These are phyloP conservation scores for Aspidoscelis tigris DNA, from an alignment of 2,113 vertebrate genomes.

Conservation along the genomic window DNA sequence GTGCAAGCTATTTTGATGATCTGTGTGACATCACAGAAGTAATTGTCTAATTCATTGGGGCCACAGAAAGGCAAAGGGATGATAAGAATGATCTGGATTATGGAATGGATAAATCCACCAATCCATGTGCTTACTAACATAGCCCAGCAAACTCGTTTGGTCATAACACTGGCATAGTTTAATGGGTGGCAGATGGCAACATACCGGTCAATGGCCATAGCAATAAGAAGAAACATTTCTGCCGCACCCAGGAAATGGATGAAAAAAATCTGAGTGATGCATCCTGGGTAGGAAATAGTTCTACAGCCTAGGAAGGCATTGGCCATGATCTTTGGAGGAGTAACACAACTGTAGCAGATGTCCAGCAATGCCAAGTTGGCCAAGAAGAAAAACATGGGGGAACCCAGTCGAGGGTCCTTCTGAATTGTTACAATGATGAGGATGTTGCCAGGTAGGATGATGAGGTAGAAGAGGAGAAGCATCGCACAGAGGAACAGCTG, in stretches of 20 bases:
- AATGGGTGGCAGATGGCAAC: slow-evolving; percentile 66
- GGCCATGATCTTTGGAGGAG: too few relatives aligned
- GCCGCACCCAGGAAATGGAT: slow-evolving; percentile 35
- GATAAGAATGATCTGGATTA: slow-evolving; percentile 35
- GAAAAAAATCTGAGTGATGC: too few relatives aligned
- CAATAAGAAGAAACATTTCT: slow-evolving; percentile 53
- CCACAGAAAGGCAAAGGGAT: slow-evolving; percentile 27
- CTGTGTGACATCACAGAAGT: slow-evolving; percentile 43
- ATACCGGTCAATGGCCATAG: slow-evolving; percentile 65
- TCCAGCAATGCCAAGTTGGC: slow-evolving; percentile 61
- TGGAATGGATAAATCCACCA: slow-evolving; percentile 40
- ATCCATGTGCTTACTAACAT: slow-evolving; percentile 39
- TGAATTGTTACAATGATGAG: too few relatives aligned
- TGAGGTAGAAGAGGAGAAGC: too few relatives aligned
- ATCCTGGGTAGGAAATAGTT: too few relatives aligned
- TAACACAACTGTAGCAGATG: slow-evolving; percentile 22
- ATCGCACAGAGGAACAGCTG: too few relatives aligned
- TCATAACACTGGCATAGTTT: slow-evolving; percentile 50
- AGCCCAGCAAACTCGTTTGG: slow-evolving; percentile 25
- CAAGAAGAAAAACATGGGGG: slow-evolving; percentile 60
- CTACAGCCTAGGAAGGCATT: too few relatives aligned
- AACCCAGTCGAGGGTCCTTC: slow-evolving; percentile 26
- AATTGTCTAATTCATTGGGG: slow-evolving; percentile 31
- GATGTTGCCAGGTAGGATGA: too few relatives aligned
- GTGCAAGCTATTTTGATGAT: slow-evolving; percentile 53